These are phyloP conservation scores for Heterochromis multidens DNA, from an alignment of 2,113 vertebrate species.

Conservation along the genomic window DNA sequence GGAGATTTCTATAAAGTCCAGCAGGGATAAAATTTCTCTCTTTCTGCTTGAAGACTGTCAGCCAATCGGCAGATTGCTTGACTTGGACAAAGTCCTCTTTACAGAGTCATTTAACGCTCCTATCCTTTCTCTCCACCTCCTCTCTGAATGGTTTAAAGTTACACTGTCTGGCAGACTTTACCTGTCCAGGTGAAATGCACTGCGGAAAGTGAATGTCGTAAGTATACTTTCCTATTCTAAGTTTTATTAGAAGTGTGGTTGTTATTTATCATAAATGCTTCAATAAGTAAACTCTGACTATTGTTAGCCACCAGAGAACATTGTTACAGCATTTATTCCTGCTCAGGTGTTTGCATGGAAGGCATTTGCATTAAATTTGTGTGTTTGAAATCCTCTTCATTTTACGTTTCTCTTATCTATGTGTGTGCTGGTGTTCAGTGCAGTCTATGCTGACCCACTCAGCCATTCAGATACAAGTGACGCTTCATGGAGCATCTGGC, in stretches of 20 bases:
- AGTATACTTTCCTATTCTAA: constrained; percentile 10
- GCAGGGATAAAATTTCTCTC: constrained; percentile 33
- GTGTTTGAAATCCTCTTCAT: not conserved
- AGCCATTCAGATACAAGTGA: constrained; percentile 22
- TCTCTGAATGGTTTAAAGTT: constrained; percentile 51
- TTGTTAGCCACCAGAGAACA: not conserved
- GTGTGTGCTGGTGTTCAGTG: not conserved
- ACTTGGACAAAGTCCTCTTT: constrained; percentile 66
- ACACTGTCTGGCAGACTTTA: constrained; percentile 54
- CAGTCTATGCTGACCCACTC: constrained; percentile 2
- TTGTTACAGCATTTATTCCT: not conserved
- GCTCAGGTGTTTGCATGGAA: not conserved
- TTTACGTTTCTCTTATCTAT: not conserved
- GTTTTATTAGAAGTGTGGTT: not conserved
- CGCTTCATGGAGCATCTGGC: constrained; percentile 47
- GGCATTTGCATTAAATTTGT: constrained; percentile 3
- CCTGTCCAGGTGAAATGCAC: constrained; percentile 67
- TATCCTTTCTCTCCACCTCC: constrained; percentile 19
- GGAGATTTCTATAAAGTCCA: constrained; percentile 9
- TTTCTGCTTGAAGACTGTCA: not conserved
- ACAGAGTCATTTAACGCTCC: constrained; percentile 40
- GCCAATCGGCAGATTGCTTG: constrained; percentile 15
- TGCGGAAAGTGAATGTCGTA: constrained; percentile 45
- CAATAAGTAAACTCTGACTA: not conserved
- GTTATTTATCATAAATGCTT: not conserved